A percentile compares a stretch with the other conserved stretches of the same genome.
Evolutionary conservation across 2,888 invertebrate genomes (phyloP).

Genomic region (Nemotelus nigrinus): DNA sequence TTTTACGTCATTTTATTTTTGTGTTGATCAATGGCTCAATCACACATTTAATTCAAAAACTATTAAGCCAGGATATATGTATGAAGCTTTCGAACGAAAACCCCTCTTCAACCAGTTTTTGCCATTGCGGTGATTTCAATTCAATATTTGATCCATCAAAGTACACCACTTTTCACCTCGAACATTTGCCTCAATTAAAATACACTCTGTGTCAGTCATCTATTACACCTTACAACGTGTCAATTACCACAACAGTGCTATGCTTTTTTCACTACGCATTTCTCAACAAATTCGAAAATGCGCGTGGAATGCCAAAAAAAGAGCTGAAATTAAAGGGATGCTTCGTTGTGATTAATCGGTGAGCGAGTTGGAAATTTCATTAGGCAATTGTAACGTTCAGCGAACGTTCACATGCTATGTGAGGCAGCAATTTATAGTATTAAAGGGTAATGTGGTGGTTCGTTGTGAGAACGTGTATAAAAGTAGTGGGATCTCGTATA

Average conservation of each 20-base stretch:
- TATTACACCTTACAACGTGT: conserved; percentile 9
- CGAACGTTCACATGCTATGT: background rate
- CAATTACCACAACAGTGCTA: background rate
- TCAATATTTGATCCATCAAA: too few species aligned
- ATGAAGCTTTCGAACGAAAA: too few species aligned
- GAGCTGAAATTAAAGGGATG: background rate
- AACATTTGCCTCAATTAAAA: background rate
- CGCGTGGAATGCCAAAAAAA: conserved; percentile 5
- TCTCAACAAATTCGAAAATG: background rate
- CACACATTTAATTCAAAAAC: too few species aligned
- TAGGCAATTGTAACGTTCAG: conserved; percentile 1
- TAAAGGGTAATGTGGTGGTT: too few species aligned
- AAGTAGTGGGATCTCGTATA: too few species aligned
- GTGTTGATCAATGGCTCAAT: too few species aligned
- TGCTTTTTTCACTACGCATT: background rate
- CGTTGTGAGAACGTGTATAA: too few species aligned
- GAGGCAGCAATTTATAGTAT: background rate
- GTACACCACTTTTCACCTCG: too few species aligned
- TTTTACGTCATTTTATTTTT: too few species aligned
- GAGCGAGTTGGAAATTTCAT: conserved; percentile 5
- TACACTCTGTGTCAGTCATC: background rate
- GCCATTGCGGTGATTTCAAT: too few species aligned
- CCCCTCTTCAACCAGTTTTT: too few species aligned
- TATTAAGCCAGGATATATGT: too few species aligned
- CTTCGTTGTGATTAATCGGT: conserved; percentile 14